Base-by-base conservation (phyloP, 2,797 vertebrate species). In the Arrhamphus sclerolepis region DNA sequence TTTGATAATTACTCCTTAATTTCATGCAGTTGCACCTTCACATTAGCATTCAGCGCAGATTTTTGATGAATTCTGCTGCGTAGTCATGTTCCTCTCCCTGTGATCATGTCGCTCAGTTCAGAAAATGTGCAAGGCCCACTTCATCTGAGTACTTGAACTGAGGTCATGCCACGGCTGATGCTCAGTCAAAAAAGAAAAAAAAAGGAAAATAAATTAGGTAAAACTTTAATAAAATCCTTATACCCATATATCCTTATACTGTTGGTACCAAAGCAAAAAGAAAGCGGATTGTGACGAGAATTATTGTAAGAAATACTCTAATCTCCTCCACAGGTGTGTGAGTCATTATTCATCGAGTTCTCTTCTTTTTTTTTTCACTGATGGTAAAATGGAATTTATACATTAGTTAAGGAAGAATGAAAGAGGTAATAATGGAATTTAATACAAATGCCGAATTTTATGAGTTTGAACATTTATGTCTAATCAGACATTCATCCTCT, bases 161-260 rank as follows among this genome's bases (percentile, higher is more conserved):
- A 70, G 75, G 73, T 72, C 75, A 67, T 60, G 61, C 66, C 64
- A 61, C 44, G 11, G 13, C 70, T 22, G 51, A 66, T 43, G 76
- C 75, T 72, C 52, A 26, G 44, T 64, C 66, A 61, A 43, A 52
- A 82, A 78, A 84, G 67, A 53, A 52, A 60, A 79, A 21, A 57
- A 57, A 1, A 34, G 56, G 84, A 86, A 89, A 86, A 68, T 77
- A 77, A 65, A 70, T 62, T 79, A 86, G n/a, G n/a, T n/a, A n/a
- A n/a, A n/a, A n/a, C n/a, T n/a, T n/a, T n/a, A n/a, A n/a, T n/a
- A n/a, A n/a, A 26, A 26, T 26, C 24, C 24, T 26, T 26, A 26
- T 6, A 26, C 24, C 2, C n/a, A n/a, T n/a, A n/a, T n/a, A 89
- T 87, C 78, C 79, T 72, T 62, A 31, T 57, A 21, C 57, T 41